These are phyloP conservation scores for Drosophila atroscutellata DNA, from an alignment of 2,888 invertebrate species.

Conservation along the genomic window DNA sequence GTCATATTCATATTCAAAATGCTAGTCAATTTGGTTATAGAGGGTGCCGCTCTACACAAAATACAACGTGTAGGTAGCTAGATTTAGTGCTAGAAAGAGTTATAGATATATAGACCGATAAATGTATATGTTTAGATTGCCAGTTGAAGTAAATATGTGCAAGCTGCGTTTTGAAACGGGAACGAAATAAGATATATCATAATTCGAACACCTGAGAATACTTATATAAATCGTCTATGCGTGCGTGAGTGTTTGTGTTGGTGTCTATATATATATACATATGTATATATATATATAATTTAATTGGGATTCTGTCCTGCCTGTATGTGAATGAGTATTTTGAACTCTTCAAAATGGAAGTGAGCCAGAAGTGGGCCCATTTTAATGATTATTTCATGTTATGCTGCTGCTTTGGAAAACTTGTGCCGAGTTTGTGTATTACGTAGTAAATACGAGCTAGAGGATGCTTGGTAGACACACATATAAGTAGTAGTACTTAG, in stretches of 20 bases:
- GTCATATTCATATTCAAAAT: constrained; percentile 30
- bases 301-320: neutral
- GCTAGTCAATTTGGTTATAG: constrained; percentile 30
- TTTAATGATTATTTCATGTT: neutral
- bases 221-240: constrained; percentile 33
- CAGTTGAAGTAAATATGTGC: constrained; percentile 11
- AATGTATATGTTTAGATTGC: constrained; percentile 14
- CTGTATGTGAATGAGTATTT: neutral
- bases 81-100: constrained; percentile 17
- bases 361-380: constrained; percentile 10
- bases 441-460: constrained; percentile 26
- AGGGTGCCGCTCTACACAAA: constrained; percentile 20
- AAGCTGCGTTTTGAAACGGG: constrained; percentile 18
- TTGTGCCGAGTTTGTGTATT: constrained; percentile 29
- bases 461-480: constrained; percentile 1
- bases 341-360: constrained; percentile 5
- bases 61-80: constrained; percentile 10
- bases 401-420: constrained; percentile 9
- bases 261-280: neutral
- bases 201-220: constrained; percentile 74
- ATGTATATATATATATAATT: neutral
- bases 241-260: constrained; percentile 5
- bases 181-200: constrained; percentile 34
- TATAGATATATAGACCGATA: constrained; percentile 11
- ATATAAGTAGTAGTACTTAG: constrained; percentile 20